Evolutionary conservation across 2,113 vertebrate genomes (phyloP).

Genomic region (Damaliscus lunatus): DNA sequence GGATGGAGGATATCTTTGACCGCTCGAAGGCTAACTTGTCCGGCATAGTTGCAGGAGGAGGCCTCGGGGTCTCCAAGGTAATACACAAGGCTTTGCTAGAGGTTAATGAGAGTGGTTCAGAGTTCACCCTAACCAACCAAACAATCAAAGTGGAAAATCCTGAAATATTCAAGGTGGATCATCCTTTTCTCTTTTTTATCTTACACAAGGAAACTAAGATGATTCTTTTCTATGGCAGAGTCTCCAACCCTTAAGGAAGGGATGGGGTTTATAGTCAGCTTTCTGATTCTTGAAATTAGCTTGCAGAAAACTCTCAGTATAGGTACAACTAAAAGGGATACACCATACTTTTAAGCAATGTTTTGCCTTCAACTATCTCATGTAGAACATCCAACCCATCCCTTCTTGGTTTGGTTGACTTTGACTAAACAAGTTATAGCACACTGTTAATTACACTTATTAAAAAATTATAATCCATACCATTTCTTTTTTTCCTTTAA

Average conservation of each 20-base stretch:
- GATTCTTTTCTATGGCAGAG: conserved; percentile 76
- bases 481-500: neutral
- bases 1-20: neutral
- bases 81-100: neutral
- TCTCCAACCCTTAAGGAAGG: conserved; percentile 59
- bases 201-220: conserved; percentile 63
- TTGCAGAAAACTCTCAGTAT: neutral
- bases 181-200: conserved; percentile 79
- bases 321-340: neutral
- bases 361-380: neutral
- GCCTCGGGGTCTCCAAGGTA: neutral
- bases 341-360: neutral
- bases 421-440: neutral
- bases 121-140: neutral
- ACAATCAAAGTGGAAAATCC: conserved; percentile 56
- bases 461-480: neutral
- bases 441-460: neutral
- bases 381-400: neutral
- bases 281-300: neutral
- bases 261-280: neutral
- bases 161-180: conserved; percentile 44
- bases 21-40: neutral
- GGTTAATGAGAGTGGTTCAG: conserved; percentile 14
- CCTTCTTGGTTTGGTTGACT: neutral
- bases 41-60: neutral